phyloP scores from a whole-genome alignment of 2,797 vertebrate species.

The Discoglossus pictus region DNA sequence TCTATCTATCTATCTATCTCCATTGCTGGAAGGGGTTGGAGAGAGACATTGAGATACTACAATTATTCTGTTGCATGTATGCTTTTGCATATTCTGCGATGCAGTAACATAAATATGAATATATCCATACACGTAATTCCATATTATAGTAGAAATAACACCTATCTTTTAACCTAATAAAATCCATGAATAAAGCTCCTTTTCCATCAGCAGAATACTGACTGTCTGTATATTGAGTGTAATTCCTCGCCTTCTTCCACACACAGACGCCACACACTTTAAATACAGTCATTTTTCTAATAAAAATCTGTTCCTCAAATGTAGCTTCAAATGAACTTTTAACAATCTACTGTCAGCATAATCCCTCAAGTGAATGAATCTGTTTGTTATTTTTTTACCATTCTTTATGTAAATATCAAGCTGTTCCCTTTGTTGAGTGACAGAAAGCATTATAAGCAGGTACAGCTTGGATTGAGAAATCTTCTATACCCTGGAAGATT shows the following conservation, averaged over 20 bases:
- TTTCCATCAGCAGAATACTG: constrained; percentile 14
- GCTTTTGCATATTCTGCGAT: too few relatives aligned
- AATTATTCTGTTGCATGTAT: too few relatives aligned
- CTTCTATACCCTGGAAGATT: too few relatives aligned
- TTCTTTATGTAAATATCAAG: constrained; percentile 49
- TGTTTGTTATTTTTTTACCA: constrained; percentile 39
- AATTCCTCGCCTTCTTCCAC: constrained; percentile 24
- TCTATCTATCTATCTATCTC: too few relatives aligned
- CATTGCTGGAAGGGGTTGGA: too few relatives aligned
- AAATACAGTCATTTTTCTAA: constrained; percentile 13
- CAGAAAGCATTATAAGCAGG: constrained; percentile 38
- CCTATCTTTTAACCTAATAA: constrained; percentile 9
- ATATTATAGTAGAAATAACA: too few relatives aligned
- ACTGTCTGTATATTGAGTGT: constrained; percentile 16
- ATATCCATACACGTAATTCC: too few relatives aligned
- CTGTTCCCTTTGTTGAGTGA: constrained; percentile 41
- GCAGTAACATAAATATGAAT: too few relatives aligned
- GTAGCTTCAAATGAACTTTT: constrained; percentile 49
- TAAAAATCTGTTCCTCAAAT: constrained; percentile 39
- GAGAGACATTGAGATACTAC: too few relatives aligned
- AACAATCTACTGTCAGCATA: constrained; percentile 44
- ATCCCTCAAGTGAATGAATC: constrained; percentile 43
- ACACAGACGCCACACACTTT: neutral
- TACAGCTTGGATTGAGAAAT: constrained; percentile 32
- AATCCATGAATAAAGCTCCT: constrained; percentile 6